These are phyloP conservation scores for Hippolais icterina DNA, from an alignment of 2,113 vertebrate species.

Conservation along the genomic window DNA sequence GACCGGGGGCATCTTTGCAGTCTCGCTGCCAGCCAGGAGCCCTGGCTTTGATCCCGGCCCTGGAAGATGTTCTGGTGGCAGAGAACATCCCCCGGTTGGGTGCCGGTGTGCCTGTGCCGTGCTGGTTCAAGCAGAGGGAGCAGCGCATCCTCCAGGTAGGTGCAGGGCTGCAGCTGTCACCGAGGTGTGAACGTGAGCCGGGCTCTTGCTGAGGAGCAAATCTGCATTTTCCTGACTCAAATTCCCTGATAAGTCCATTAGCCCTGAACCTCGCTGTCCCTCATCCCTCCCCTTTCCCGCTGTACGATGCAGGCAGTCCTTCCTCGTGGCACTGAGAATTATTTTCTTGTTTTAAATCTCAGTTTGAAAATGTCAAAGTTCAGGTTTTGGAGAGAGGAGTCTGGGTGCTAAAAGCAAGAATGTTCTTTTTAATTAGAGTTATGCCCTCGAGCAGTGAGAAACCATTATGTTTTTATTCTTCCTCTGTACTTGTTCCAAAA, in stretches of 20 bases:
- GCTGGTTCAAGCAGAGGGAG: not conserved
- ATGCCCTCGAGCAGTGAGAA: conserved; percentile 52
- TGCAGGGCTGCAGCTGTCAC: not conserved
- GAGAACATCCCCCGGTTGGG: accelerated
- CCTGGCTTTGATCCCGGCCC: not conserved
- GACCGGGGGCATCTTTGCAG: accelerated
- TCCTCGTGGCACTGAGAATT: not conserved
- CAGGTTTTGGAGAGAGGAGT: conserved; percentile 37
- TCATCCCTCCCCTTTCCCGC: not conserved
- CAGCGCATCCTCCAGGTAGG: accelerated
- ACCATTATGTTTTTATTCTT: conserved; percentile 66
- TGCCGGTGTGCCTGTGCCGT: accelerated
- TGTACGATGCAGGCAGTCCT: not conserved
- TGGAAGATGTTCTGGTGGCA: not conserved
- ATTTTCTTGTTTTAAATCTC: conserved; percentile 64
- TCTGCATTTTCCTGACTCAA: not conserved
- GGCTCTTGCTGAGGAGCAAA: not conserved
- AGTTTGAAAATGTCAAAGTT: conserved; percentile 68
- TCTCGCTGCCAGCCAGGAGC: accelerated
- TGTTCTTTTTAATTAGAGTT: conserved; percentile 67
- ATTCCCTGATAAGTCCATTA: not conserved
- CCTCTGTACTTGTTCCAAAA: conserved; percentile 50
- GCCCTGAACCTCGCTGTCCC: not conserved
- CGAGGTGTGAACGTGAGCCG: accelerated
- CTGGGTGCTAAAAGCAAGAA: conserved; percentile 58